These are phyloP conservation scores for Hypomesus transpacificus DNA, from an alignment of 2,113 vertebrate species.

Conservation along the genomic window DNA sequence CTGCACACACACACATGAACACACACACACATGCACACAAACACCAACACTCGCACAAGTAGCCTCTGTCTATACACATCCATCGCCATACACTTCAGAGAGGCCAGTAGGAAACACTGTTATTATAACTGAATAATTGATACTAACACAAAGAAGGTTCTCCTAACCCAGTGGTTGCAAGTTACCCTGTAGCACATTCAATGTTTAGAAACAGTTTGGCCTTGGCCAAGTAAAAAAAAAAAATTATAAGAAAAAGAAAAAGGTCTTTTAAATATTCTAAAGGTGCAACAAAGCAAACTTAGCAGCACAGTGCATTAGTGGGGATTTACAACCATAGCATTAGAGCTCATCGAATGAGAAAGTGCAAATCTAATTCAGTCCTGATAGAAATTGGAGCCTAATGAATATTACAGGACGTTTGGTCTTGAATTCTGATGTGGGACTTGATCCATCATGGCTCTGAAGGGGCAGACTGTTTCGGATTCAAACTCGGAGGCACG, in stretches of 20 bases:
- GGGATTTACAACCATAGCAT: conserved; percentile 50
- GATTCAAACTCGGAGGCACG: conserved; percentile 32
- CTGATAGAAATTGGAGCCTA: conserved; percentile 42
- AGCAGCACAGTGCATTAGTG: conserved; percentile 48
- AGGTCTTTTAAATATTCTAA: neutral
- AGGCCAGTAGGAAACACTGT: neutral
- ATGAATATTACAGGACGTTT: conserved; percentile 40
- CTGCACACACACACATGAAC: neutral
- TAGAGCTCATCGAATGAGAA: conserved; percentile 45
- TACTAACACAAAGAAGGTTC: conserved; percentile 3
- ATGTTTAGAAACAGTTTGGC: conserved; percentile 6
- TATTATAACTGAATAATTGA: conserved; percentile 27
- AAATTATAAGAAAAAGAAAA: conserved; percentile 10
- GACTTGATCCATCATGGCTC: conserved; percentile 26
- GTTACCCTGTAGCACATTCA: conserved; percentile 6
- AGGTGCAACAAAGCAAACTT: conserved; percentile 37
- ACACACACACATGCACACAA: neutral
- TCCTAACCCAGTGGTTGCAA: neutral
- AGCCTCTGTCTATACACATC: neutral
- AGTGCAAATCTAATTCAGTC: conserved; percentile 44
- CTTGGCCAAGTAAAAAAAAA: conserved; percentile 4
- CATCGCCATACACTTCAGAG: neutral
- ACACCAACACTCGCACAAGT: neutral
- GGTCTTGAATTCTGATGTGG: conserved; percentile 50
- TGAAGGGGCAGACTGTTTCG: conserved; percentile 6